Evolutionary conservation across 1,140 invertebrate species (phyloP).

Genomic region (Bradynema listronoti): DNA sequence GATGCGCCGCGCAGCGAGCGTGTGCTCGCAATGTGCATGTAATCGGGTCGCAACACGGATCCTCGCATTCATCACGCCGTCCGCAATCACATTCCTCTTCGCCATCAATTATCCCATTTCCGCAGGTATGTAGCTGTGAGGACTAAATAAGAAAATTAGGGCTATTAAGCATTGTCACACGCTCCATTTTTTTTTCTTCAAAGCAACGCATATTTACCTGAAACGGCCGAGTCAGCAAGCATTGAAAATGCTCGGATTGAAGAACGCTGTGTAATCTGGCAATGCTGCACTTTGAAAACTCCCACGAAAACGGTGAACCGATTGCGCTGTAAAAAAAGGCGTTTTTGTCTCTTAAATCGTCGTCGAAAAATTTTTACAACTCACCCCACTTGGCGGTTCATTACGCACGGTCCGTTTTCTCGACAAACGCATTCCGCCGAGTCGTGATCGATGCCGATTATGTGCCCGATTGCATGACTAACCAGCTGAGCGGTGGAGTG

Average conservation of each 20-base stretch:
- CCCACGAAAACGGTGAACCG: constrained; percentile 47
- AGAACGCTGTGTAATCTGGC: constrained; percentile 50
- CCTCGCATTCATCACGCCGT: constrained; percentile 50
- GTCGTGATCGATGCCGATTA: constrained; percentile 55
- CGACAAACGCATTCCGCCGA: constrained; percentile 45
- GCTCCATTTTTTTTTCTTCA: constrained; percentile 14
- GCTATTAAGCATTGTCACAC: background rate
- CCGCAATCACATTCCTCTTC: constrained; percentile 56
- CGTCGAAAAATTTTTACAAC: too few relatives aligned
- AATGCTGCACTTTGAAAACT: constrained; percentile 53
- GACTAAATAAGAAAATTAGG: constrained; percentile 17
- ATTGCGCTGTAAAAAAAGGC: constrained; percentile 22
- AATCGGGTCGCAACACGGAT: constrained; percentile 56
- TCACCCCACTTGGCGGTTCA: constrained; percentile 47
- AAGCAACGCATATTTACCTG: constrained; percentile 27
- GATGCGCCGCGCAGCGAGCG: constrained; percentile 52
- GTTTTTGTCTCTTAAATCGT: too few relatives aligned
- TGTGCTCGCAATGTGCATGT: constrained; percentile 54
- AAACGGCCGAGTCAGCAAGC: constrained; percentile 51
- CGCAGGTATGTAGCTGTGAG: constrained; percentile 50
- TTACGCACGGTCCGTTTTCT: constrained; percentile 42
- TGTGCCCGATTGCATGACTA: constrained; percentile 50
- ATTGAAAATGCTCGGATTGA: constrained; percentile 49
- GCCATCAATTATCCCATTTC: constrained; percentile 53
- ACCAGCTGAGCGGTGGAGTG: constrained; percentile 43